A percentile compares a stretch with the other conserved stretches of the same genome.
These are phyloP conservation scores for Ophioninae sp. DNA, from an alignment of 2,888 invertebrate species.

Conservation along the genomic window DNA sequence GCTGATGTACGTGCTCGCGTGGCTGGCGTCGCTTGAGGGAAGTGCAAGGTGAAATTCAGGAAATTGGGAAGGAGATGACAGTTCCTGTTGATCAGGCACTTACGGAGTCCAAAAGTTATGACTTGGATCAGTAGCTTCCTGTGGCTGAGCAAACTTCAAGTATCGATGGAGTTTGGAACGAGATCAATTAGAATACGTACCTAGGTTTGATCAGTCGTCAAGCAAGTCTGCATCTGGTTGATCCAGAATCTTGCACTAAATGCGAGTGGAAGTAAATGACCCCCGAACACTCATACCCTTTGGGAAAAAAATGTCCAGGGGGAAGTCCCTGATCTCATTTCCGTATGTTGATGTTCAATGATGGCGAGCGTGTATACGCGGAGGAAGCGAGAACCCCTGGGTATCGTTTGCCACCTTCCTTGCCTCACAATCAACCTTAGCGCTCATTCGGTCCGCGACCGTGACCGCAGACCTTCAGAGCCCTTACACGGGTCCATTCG, in stretches of 20 bases:
- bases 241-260: background rate
- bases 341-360: constrained; percentile 18
- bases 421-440: constrained; percentile 18
- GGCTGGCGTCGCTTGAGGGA: constrained; percentile 18
- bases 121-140: background rate
- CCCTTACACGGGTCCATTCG: constrained; percentile 50
- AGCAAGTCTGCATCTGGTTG: background rate
- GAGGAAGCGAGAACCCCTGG: constrained; percentile 37
- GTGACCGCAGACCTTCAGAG: constrained; percentile 24
- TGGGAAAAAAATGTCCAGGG: background rate
- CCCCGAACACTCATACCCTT: background rate
- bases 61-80: constrained; percentile 28
- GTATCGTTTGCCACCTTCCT: constrained; percentile 46
- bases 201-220: background rate
- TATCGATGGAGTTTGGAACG: background rate
- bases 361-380: constrained; percentile 11
- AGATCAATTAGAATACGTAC: background rate
- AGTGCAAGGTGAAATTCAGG: constrained; percentile 25
- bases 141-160: background rate
- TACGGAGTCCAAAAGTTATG: background rate
- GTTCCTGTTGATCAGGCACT: constrained; percentile 1
- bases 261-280: background rate
- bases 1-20: constrained; percentile 54
- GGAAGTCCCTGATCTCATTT: background rate
- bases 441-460: constrained; percentile 23